A percentile compares a stretch with the other conserved stretches of the same genome.
Evolutionary conservation across 2,797 vertebrate species (phyloP).

Genomic region (Menidia menidia): DNA sequence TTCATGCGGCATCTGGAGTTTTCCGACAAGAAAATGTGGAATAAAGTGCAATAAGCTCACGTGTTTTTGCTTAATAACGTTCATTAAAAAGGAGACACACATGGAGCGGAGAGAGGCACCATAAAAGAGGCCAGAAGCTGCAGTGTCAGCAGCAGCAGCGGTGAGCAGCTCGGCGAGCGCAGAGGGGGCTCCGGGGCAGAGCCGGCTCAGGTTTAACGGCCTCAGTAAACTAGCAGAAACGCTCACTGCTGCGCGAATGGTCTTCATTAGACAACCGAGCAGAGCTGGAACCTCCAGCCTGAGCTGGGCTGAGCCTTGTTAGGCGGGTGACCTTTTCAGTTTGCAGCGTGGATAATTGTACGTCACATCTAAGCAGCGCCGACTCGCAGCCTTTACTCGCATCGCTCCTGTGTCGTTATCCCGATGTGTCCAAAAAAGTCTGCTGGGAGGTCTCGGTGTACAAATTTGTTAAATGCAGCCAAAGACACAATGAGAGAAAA

Average conservation of each 20-base stretch:
- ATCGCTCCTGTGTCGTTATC: too few relatives aligned
- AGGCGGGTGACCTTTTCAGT: slow-evolving; percentile 39
- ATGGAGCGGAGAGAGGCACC: slow-evolving; percentile 35
- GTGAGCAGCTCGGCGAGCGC: slow-evolving; percentile 54
- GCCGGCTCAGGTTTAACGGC: slow-evolving; percentile 69
- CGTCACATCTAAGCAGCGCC: slow-evolving; percentile 18
- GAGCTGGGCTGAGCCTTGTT: slow-evolving; percentile 49
- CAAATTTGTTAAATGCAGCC: background rate
- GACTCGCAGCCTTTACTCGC: slow-evolving; percentile 27
- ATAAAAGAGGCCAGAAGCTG: slow-evolving; percentile 63
- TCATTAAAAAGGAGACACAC: slow-evolving; percentile 29
- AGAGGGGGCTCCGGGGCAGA: slow-evolving; percentile 60
- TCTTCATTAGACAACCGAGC: slow-evolving; percentile 71
- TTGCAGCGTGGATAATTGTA: slow-evolving; percentile 46
- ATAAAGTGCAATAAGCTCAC: slow-evolving; percentile 58
- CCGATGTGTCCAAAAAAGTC: too few relatives aligned
- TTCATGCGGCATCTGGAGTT: too few relatives aligned
- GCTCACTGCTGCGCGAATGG: slow-evolving; percentile 65
- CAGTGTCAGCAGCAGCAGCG: slow-evolving; percentile 63
- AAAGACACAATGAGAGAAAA: too few relatives aligned
- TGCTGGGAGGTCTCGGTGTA: background rate
- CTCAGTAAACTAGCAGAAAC: slow-evolving; percentile 70
- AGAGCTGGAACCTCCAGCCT: slow-evolving; percentile 50
- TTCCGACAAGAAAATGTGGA: background rate
- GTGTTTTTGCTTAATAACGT: slow-evolving; percentile 2